Conservation (phyloP, 2,888 invertebrate genomes). For the Hipparchia semele region DNA sequence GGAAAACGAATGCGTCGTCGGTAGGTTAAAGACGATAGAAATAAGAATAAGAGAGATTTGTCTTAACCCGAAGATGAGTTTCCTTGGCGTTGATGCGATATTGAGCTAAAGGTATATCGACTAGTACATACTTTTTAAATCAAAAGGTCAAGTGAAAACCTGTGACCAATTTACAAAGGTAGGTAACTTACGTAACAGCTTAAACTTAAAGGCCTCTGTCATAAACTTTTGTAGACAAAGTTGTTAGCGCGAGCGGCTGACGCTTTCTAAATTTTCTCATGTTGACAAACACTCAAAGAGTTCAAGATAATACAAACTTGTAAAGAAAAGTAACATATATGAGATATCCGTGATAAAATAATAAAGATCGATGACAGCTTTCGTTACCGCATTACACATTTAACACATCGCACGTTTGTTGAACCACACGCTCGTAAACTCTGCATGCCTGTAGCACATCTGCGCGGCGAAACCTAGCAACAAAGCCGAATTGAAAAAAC, state of each 20-base stretch:
- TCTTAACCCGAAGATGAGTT: no score
- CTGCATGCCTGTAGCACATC: background rate
- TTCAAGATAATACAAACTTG: constrained; percentile 12
- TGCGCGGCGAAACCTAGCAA: background rate
- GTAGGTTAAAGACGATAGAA: no score
- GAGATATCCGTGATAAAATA: constrained; percentile 5
- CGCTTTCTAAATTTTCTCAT: constrained; percentile 33
- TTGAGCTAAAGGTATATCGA: background rate
- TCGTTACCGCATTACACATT: background rate
- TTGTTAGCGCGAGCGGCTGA: constrained; percentile 11
- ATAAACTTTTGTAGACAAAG: constrained; percentile 17
- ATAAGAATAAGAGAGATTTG: no score
- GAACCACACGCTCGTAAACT: background rate
- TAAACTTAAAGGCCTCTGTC: constrained; percentile 34
- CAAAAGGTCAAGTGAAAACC: background rate
- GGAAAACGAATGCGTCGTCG: no score
- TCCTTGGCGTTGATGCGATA: background rate
- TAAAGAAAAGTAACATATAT: constrained; percentile 15
- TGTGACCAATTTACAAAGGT: constrained; percentile 2
- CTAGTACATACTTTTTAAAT: background rate
- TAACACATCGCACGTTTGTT: background rate
- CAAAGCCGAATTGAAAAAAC: no score
- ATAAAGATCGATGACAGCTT: constrained; percentile 1
- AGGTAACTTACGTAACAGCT: constrained; percentile 11
- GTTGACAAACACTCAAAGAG: constrained; percentile 17